phyloP scores from a whole-genome alignment of 2,797 vertebrate genomes.

The Uromys caudimaculatus region DNA sequence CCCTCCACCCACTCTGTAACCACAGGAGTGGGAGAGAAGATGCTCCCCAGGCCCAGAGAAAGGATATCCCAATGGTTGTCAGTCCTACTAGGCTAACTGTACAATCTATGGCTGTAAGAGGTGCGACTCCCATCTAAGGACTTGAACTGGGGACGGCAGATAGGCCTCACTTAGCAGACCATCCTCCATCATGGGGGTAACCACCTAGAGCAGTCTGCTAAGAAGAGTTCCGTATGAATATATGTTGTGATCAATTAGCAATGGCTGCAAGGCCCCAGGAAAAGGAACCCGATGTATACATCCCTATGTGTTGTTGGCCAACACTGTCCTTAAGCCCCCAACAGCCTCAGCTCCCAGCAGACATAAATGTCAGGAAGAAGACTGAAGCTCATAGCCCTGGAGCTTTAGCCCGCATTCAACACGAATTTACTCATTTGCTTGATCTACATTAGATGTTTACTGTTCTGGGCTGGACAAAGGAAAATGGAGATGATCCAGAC shows the following conservation, averaged over 20 bases:
- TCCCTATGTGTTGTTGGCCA: not conserved
- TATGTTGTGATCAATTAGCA: not conserved
- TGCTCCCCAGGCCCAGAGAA: not conserved
- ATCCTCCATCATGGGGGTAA: not conserved
- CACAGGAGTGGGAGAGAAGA: not conserved
- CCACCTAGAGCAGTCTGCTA: not conserved
- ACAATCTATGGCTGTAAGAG: constrained; percentile 30
- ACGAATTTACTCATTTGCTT: not conserved
- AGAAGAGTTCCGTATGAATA: not conserved
- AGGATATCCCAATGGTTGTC: not conserved
- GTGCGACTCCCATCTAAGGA: not conserved
- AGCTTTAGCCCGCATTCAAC: not conserved
- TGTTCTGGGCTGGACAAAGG: not conserved
- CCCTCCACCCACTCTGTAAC: not conserved
- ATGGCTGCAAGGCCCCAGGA: not conserved
- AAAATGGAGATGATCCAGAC: not conserved
- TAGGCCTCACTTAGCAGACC: constrained; percentile 25
- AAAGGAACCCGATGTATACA: not conserved
- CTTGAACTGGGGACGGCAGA: constrained; percentile 22
- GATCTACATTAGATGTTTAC: constrained; percentile 17
- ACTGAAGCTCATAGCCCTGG: not conserved
- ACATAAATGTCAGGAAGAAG: not conserved
- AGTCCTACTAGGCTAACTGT: not conserved
- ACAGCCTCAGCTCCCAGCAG: not conserved
- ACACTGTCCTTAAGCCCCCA: not conserved